Evolutionary conservation across 1,140 invertebrate species (phyloP).

Genomic region (Lordiphosa stackelbergi): DNA sequence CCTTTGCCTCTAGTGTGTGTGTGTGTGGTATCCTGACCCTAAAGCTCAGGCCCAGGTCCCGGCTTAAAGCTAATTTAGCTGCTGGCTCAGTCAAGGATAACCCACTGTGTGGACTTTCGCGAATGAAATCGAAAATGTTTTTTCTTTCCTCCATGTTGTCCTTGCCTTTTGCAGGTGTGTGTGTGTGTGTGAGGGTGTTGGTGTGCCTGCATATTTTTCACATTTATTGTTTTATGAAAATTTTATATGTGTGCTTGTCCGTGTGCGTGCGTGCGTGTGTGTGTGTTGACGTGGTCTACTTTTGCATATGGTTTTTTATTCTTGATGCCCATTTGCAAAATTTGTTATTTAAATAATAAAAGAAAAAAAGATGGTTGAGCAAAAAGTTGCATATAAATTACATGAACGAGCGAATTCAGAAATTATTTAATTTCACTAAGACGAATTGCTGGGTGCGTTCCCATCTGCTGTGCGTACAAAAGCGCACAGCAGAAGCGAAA

Average conservation of each 20-base stretch:
- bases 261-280: conserved; percentile 14
- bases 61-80: conserved; percentile 53
- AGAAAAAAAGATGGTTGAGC: conserved; percentile 15
- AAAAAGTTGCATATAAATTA: conserved; percentile 47
- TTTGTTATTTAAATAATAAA: conserved; percentile 60
- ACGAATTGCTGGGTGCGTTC: too few species aligned
- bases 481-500: too few species aligned
- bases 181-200: conserved; percentile 13
- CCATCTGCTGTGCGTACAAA: too few species aligned
- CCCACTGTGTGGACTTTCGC: conserved; percentile 28
- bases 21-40: conserved; percentile 33
- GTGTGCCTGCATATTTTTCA: conserved; percentile 43
- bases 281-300: conserved; percentile 15
- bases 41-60: conserved; percentile 3
- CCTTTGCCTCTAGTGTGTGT: not conserved
- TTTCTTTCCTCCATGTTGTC: conserved; percentile 14
- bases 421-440: too few species aligned
- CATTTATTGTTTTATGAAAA: conserved; percentile 70
- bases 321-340: conserved; percentile 39
- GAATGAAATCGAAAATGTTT: conserved; percentile 46
- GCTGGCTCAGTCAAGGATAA: conserved; percentile 46
- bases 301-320: conserved; percentile 50
- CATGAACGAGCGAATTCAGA: conserved; percentile 22
- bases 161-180: conserved; percentile 33
- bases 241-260: conserved; percentile 29